phyloP scores from a whole-genome alignment of 2,888 invertebrate genomes.

The Pyrochroa serraticornis region DNA sequence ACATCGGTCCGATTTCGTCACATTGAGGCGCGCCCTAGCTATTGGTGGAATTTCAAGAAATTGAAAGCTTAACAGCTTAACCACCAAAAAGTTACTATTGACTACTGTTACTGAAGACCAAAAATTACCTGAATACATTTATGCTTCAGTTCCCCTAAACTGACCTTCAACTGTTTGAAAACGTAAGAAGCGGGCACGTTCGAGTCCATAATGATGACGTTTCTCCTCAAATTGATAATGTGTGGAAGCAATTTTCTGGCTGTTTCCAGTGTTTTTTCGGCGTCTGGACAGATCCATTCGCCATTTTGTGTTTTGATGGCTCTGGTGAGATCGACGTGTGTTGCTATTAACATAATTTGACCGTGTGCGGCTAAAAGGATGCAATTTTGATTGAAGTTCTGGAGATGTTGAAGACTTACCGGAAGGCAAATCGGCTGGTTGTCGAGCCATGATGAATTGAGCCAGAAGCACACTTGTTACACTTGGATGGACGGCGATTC shows the following conservation, averaged over 20 bases:
- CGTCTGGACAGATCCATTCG: slow-evolving; percentile 64
- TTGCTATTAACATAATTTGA: slow-evolving; percentile 67
- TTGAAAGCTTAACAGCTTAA: no score
- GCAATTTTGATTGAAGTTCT: not conserved
- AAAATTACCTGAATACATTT: slow-evolving; percentile 61
- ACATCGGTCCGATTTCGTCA: not conserved
- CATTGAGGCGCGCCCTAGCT: no score
- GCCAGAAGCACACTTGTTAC: slow-evolving; percentile 74
- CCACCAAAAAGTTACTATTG: no score
- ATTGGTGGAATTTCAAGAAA: no score
- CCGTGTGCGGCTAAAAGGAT: slow-evolving; percentile 63
- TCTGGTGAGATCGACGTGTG: slow-evolving; percentile 65
- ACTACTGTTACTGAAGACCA: no score
- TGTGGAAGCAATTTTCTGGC: slow-evolving; percentile 60
- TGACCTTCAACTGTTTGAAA: slow-evolving; percentile 65
- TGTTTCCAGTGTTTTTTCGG: slow-evolving; percentile 59
- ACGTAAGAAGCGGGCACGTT: slow-evolving; percentile 67
- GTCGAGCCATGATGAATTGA: slow-evolving; percentile 73
- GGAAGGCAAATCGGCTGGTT: slow-evolving; percentile 51
- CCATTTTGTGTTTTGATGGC: slow-evolving; percentile 63
- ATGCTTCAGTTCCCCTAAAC: slow-evolving; percentile 61
- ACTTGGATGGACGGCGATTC: slow-evolving; percentile 71
- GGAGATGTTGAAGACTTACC: slow-evolving; percentile 54
- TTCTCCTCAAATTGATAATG: slow-evolving; percentile 65
- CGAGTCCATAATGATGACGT: slow-evolving; percentile 66